A percentile compares a stretch with the other conserved stretches of the same genome.
These are phyloP conservation scores for Bryconaethiops microstoma DNA, from an alignment of 2,797 vertebrate genomes.

Conservation along the genomic window DNA sequence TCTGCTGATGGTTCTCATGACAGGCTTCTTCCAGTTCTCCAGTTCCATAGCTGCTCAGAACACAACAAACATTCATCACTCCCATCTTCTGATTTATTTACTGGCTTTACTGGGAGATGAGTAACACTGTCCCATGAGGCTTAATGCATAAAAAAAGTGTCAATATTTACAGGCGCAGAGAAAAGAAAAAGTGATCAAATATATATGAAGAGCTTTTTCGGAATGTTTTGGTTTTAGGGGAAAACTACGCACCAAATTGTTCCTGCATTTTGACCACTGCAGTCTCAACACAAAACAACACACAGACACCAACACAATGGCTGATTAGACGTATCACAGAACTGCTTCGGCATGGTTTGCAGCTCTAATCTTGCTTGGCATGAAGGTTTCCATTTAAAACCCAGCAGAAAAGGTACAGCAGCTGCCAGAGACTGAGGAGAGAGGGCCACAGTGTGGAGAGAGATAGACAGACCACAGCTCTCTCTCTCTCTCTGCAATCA, in stretches of 20 bases:
- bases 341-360: slow-evolving; percentile 68
- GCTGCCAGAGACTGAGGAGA: slow-evolving; percentile 67
- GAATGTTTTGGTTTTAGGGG: not conserved
- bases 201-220: not conserved
- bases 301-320: slow-evolving; percentile 48
- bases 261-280: not conserved
- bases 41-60: not conserved
- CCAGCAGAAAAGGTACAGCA: slow-evolving; percentile 61
- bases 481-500: slow-evolving; percentile 43
- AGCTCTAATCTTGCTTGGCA: slow-evolving; percentile 79
- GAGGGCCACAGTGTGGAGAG: slow-evolving; percentile 74
- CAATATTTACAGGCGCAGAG: not conserved
- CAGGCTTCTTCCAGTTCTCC: not conserved
- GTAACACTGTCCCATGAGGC: not conserved
- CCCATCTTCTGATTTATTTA: too few species aligned
- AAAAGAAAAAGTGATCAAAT: not conserved
- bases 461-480: slow-evolving; percentile 72
- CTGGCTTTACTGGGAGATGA: not conserved
- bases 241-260: not conserved
- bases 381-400: slow-evolving; percentile 74
- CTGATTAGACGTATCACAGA: slow-evolving; percentile 80
- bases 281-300: slow-evolving; percentile 12
- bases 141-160: not conserved
- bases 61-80: not conserved
- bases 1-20: not conserved